Evolutionary conservation across 2,797 vertebrate genomes (phyloP), one percentile per base, ranked within the genome.

Genomic region (Sitta carolinensis): DNA sequence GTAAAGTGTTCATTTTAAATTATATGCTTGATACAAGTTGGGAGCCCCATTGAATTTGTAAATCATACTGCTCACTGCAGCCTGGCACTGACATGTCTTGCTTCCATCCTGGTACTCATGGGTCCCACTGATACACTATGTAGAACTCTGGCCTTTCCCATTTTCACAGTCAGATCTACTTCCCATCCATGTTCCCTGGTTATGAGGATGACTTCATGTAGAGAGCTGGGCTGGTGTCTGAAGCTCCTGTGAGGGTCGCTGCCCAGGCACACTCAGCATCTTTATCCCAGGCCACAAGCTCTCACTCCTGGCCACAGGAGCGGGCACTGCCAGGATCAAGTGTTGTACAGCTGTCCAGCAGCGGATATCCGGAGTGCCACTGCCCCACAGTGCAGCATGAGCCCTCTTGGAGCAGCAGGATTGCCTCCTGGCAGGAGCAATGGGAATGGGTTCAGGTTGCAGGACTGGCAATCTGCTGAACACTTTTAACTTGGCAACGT

Each of bases 361-460:
- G 77, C 8, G 8, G 78, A 91, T 93, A 74, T 80, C 87, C 42
- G 0, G 32, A 69, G 45, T 61, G 72, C 64, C 52, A 2, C 47
- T 47, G 59, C 59, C 62, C 19, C 2, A 1, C 0, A 27, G 52
- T 0, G 1, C 68, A 45, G 48, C 7, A 0, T 14, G 48, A 74
- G 63, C 89, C 52, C 57, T 80, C 79, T 59, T 43, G 4, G 21
- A 54, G 85, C 62, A 43, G 27, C 3, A 18, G 63, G 59, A 14
- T 67, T 74, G 48, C 48, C 47, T 75, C 47, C 69, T 74, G 69
- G 88, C 80, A 64, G 0, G 9, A 30, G 58, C 64, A 20, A 1
- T 3, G 74, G 47, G 38, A 64, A 54, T 45, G 54, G 58, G 25
- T 17, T 87, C 4, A 0, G 18, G 20, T 80, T 92, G 87, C 87